Evolutionary conservation across 2,797 vertebrate genomes (phyloP).

Genomic region (Onychomys arenicola): DNA sequence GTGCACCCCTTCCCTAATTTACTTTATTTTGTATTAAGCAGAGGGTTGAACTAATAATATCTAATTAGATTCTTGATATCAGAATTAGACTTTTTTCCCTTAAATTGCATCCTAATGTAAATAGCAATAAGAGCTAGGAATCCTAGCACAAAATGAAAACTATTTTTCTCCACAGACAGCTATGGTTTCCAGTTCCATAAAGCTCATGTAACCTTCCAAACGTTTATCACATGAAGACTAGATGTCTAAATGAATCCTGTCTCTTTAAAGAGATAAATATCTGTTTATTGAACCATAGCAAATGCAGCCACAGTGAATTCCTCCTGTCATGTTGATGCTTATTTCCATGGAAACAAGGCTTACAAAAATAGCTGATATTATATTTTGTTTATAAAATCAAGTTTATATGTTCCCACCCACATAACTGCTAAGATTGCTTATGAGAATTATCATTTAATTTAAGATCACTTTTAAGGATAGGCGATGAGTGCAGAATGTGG

Average conservation of each 20-base stretch:
- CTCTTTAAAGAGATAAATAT: slow-evolving; percentile 75
- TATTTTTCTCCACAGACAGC: slow-evolving; percentile 44
- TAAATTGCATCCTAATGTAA: slow-evolving; percentile 71
- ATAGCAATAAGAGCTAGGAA: slow-evolving; percentile 40
- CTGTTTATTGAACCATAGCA: slow-evolving; percentile 65
- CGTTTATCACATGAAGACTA: slow-evolving; percentile 58
- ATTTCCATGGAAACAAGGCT: slow-evolving; percentile 85
- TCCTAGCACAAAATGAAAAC: slow-evolving; percentile 70
- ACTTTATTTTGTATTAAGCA: slow-evolving; percentile 64
- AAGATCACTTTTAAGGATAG: slow-evolving; percentile 34
- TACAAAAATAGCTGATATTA: slow-evolving; percentile 71
- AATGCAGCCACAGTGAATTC: slow-evolving; percentile 57
- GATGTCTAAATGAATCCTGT: slow-evolving; percentile 77
- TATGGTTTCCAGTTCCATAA: slow-evolving; percentile 63
- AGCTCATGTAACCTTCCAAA: slow-evolving; percentile 67
- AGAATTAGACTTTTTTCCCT: slow-evolving; percentile 55
- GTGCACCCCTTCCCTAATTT: slow-evolving; percentile 60
- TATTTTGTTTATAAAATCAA: slow-evolving; percentile 80
- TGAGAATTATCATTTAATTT: slow-evolving; percentile 18
- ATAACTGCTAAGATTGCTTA: not conserved
- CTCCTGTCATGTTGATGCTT: slow-evolving; percentile 38
- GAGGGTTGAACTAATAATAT: slow-evolving; percentile 21
- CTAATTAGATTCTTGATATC: slow-evolving; percentile 32
- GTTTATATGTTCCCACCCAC: slow-evolving; percentile 69
- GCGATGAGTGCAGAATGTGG: not conserved